These are phyloP conservation scores for Halcyon malimbica DNA, from an alignment of 2,113 vertebrate species.

Conservation along the genomic window DNA sequence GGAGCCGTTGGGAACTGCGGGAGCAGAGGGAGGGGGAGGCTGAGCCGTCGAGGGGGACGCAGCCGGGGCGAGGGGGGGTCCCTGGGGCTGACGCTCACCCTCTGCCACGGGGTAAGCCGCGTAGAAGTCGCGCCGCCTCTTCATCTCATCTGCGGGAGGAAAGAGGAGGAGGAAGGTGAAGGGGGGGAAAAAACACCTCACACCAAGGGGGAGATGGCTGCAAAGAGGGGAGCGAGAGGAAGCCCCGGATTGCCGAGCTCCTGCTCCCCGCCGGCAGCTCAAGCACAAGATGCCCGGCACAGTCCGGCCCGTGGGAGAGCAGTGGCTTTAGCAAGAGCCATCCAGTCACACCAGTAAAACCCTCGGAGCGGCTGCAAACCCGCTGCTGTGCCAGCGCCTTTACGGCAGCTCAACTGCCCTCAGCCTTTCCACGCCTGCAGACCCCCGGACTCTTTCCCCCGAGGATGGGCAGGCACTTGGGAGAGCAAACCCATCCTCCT, in stretches of 20 bases:
- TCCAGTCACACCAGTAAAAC: background rate
- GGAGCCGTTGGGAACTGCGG: constrained; percentile 76
- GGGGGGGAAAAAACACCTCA: background rate
- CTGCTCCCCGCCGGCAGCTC: background rate
- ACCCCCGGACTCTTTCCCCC: background rate
- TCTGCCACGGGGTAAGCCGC: constrained; percentile 82
- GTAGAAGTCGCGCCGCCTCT: constrained; percentile 90
- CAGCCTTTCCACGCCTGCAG: background rate
- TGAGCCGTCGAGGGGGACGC: rapidly evolving
- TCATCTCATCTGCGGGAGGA: constrained; percentile 88
- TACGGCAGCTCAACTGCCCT: background rate
- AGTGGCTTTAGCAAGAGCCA: background rate
- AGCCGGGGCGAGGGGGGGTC: background rate
- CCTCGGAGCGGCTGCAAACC: background rate
- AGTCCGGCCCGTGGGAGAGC: background rate
- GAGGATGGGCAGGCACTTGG: background rate
- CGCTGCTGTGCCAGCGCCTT: background rate
- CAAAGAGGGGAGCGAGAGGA: background rate
- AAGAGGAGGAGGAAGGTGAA: background rate
- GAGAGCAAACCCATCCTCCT: background rate
- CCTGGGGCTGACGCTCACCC: constrained; percentile 55
- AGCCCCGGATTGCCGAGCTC: background rate
- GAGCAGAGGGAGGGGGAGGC: background rate
- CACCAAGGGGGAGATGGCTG: background rate
- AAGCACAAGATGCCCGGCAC: background rate